phyloP scores from a whole-genome alignment of 2,888 invertebrate species.

The Sphaeridia pumilis region DNA sequence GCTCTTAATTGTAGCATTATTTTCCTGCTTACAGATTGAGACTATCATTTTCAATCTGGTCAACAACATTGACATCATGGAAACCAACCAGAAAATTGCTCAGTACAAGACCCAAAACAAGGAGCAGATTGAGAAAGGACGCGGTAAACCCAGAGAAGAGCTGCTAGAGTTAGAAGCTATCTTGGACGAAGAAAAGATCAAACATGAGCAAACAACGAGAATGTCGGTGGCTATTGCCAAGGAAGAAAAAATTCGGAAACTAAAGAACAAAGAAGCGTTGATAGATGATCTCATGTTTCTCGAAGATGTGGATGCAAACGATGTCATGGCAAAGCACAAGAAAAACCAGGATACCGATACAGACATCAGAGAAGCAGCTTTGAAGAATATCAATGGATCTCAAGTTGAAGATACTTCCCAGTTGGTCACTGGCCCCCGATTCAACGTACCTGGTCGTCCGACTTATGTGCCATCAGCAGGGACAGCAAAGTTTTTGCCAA shows the following conservation, averaged over 20 bases:
- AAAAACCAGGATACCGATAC: not conserved
- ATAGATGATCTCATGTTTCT: slow-evolving; percentile 86
- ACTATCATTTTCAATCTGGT: slow-evolving; percentile 78
- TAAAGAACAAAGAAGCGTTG: slow-evolving; percentile 75
- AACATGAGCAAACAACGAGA: slow-evolving; percentile 59
- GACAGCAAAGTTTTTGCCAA: slow-evolving; percentile 50
- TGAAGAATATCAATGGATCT: not conserved
- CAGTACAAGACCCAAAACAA: slow-evolving; percentile 83
- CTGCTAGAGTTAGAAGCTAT: slow-evolving; percentile 78
- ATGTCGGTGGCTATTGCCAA: slow-evolving; percentile 56
- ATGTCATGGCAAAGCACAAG: slow-evolving; percentile 57
- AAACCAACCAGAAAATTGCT: slow-evolving; percentile 80
- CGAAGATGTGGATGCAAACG: slow-evolving; percentile 76
- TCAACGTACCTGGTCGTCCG: slow-evolving; percentile 14
- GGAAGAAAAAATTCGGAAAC: slow-evolving; percentile 61
- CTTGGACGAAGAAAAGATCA: slow-evolving; percentile 65
- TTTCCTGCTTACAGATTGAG: slow-evolving; percentile 50
- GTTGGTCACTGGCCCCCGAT: not conserved
- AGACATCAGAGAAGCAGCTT: not conserved
- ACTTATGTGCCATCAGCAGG: slow-evolving; percentile 69
- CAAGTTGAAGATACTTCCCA: not conserved
- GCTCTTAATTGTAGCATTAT: not conserved
- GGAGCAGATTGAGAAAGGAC: slow-evolving; percentile 42
- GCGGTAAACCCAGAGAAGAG: slow-evolving; percentile 49
- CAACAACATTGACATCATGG: slow-evolving; percentile 76